Conservation (phyloP, 2,888 invertebrate species). For the Ecdyonurus torrentis region DNA sequence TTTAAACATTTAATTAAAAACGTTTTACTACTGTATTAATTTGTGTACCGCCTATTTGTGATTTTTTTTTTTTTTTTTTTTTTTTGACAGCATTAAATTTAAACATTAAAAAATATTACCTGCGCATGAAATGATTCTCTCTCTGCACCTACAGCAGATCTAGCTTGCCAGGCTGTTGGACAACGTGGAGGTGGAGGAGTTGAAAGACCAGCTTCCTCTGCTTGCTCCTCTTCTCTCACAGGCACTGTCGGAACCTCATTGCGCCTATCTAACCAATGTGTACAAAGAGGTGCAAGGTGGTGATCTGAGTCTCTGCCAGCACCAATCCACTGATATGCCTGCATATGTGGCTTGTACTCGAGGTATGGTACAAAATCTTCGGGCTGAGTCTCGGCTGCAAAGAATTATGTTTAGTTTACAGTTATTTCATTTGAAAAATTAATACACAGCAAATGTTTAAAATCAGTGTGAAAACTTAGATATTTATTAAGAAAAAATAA, state of each 20-base stretch:
- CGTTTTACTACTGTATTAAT: too few relatives aligned
- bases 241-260: constrained; percentile 22
- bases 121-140: constrained; percentile 47
- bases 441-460: too few relatives aligned
- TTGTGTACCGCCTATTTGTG: too few relatives aligned
- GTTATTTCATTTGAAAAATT: too few relatives aligned
- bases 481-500: too few relatives aligned
- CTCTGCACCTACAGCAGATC: constrained; percentile 60
- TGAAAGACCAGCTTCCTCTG: constrained; percentile 16
- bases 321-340: constrained; percentile 80
- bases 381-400: constrained; percentile 37
- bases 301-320: constrained; percentile 80
- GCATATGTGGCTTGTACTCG: constrained; percentile 56
- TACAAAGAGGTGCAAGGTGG: constrained; percentile 53
- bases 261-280: constrained; percentile 57
- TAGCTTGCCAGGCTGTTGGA: constrained; percentile 68
- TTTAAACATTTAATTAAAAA: too few relatives aligned
- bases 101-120: constrained; percentile 12
- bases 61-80: background rate
- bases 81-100: background rate
- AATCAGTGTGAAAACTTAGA: too few relatives aligned
- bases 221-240: constrained; percentile 24
- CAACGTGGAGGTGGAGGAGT: constrained; percentile 37
- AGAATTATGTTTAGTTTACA: too few relatives aligned
- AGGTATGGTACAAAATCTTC: constrained; percentile 80